These are phyloP conservation scores for Drosophila meridionalis DNA, from an alignment of 2,888 invertebrate species.

Conservation along the genomic window DNA sequence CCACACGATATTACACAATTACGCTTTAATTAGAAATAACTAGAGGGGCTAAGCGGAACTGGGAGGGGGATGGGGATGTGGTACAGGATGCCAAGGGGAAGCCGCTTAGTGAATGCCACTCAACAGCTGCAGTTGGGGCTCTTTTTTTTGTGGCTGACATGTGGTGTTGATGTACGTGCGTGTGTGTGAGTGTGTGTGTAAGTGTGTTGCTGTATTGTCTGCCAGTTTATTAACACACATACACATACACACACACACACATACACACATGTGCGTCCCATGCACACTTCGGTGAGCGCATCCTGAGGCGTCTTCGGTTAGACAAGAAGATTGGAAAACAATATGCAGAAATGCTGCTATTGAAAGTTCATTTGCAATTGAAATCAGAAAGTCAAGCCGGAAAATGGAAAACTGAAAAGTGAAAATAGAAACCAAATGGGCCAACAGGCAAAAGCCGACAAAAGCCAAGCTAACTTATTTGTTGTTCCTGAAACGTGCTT, in stretches of 20 bases:
- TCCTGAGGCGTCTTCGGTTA: constrained; percentile 16
- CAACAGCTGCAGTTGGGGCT: constrained; percentile 47
- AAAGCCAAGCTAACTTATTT: constrained; percentile 35
- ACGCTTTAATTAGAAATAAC: constrained; percentile 69
- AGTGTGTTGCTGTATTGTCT: neutral
- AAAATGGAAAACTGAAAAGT: constrained; percentile 38
- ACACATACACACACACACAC: neutral
- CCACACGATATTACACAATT: constrained; percentile 48
- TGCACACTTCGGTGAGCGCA: neutral
- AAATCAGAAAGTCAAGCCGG: constrained; percentile 57
- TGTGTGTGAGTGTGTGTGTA: neutral
- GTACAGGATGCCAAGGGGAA: constrained; percentile 7
- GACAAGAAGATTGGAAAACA: constrained; percentile 53
- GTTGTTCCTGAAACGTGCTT: constrained; percentile 5
- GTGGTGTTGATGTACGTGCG: constrained; percentile 32
- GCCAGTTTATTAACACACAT: constrained; percentile 14
- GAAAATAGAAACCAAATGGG: constrained; percentile 21
- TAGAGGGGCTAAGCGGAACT: constrained; percentile 8
- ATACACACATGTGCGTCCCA: constrained; percentile 12
- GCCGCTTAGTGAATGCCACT: constrained; percentile 47
- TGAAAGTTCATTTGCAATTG: constrained; percentile 71
- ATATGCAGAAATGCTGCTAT: constrained; percentile 38
- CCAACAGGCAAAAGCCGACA: constrained; percentile 16
- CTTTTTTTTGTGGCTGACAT: constrained; percentile 58
- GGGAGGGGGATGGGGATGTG: neutral